phyloP scores from a whole-genome alignment of 2,113 vertebrate genomes.

The Atrichornis clamosus region DNA sequence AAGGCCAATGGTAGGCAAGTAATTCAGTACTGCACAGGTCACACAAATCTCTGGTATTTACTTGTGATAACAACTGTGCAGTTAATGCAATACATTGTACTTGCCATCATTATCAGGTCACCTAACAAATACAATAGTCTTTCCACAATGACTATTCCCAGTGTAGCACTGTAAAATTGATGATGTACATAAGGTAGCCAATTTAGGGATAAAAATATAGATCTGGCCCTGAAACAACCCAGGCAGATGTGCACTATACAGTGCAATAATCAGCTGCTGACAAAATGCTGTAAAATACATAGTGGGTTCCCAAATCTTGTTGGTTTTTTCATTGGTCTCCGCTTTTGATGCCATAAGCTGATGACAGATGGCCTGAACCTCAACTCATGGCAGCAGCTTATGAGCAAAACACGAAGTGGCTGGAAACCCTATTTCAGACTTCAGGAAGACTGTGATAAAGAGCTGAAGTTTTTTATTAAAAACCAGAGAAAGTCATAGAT shows the following conservation, averaged over 20 bases:
- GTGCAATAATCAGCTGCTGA: background rate
- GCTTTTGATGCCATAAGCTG: background rate
- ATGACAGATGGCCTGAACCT: background rate
- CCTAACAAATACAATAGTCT: background rate
- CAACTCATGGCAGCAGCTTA: background rate
- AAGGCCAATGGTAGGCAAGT: background rate
- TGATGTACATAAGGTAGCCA: background rate
- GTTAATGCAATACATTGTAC: background rate
- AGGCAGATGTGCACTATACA: background rate
- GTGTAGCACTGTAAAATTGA: background rate
- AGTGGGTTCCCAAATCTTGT: background rate
- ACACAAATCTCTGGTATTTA: background rate
- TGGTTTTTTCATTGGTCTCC: background rate
- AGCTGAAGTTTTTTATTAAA: background rate
- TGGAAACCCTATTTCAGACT: background rate
- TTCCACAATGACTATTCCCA: background rate
- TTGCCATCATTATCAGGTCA: background rate
- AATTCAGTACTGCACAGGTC: background rate
- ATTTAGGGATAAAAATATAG: background rate
- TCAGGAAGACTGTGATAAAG: background rate
- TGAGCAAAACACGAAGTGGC: background rate
- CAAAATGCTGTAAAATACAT: background rate
- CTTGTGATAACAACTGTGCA: background rate
- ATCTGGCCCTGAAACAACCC: background rate
- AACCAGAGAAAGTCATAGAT: background rate